A percentile compares a stretch with the other conserved stretches of the same genome.
These are phyloP conservation scores for Dolichoris vasculosae DNA, from an alignment of 1,140 invertebrate genomes.

Conservation along the genomic window DNA sequence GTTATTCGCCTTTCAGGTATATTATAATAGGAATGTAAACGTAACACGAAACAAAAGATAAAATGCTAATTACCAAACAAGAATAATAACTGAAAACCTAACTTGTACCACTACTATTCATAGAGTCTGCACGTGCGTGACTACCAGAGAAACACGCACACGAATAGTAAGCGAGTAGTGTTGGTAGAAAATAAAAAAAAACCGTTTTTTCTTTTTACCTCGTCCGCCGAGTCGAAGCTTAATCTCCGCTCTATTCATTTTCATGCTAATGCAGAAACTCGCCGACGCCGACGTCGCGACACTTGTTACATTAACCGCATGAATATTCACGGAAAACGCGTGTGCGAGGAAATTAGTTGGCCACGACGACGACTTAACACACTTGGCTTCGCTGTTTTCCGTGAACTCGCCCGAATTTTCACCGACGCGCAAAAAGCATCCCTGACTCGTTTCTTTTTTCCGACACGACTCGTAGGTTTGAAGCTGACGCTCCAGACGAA, in stretches of 20 bases:
- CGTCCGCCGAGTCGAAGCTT: neutral
- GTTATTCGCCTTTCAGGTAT: too few species aligned
- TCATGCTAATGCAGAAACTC: conserved; percentile 22
- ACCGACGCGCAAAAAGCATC: too few species aligned
- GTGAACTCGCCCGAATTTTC: neutral
- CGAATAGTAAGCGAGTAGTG: too few species aligned
- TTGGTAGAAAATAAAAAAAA: too few species aligned
- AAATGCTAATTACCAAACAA: neutral
- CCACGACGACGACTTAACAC: too few species aligned
- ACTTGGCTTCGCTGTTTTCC: too few species aligned
- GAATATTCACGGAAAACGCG: neutral
- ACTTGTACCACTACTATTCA: neutral
- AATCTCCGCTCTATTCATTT: conserved; percentile 23
- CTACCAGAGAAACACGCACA: too few species aligned
- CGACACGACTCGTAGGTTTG: conserved; percentile 76
- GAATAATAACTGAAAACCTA: neutral
- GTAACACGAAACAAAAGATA: neutral
- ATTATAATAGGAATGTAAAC: neutral
- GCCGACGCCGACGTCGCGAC: neutral
- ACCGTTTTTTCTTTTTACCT: neutral
- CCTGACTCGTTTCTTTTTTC: too few species aligned
- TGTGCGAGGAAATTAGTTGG: neutral
- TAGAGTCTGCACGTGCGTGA: neutral
- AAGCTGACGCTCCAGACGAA: conserved; percentile 93
- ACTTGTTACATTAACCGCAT: neutral